Percentiles rank a stretch among this genome's conserved stretches.
phyloP scores from a whole-genome alignment of 2,888 invertebrate species.

The Pediacus dermestoides region DNA sequence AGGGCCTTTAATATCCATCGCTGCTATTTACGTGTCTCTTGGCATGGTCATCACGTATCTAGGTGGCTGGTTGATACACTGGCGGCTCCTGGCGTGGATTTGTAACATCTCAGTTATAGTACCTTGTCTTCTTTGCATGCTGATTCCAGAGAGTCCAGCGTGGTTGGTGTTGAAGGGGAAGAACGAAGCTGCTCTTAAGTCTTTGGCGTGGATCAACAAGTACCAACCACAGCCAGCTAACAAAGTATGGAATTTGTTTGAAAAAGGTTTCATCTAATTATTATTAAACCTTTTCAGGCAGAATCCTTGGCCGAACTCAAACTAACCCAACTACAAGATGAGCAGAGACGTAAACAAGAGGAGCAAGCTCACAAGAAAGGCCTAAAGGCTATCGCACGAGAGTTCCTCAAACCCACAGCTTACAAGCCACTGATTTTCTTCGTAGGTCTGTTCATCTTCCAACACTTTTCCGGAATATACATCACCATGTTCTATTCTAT shows the following conservation, averaged over 20 bases:
- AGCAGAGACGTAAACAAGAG: constrained; percentile 50
- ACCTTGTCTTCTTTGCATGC: constrained; percentile 52
- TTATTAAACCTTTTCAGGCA: constrained; percentile 34
- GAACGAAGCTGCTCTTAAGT: constrained; percentile 52
- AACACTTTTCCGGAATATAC: constrained; percentile 60
- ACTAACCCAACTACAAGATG: constrained; percentile 52
- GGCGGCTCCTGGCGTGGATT: constrained; percentile 57
- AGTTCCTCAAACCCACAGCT: constrained; percentile 55
- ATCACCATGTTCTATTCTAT: constrained; percentile 62
- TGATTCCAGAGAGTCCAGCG: constrained; percentile 58
- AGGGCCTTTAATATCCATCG: constrained; percentile 57
- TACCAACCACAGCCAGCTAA: constrained; percentile 46
- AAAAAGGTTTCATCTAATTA: neutral
- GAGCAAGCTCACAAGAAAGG: constrained; percentile 37
- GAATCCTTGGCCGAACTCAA: constrained; percentile 53
- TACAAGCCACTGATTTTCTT: constrained; percentile 58
- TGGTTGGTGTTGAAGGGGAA: constrained; percentile 57
- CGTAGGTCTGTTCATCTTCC: constrained; percentile 55
- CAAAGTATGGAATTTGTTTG: constrained; percentile 30
- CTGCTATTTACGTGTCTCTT: constrained; percentile 57
- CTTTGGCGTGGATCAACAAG: constrained; percentile 52
- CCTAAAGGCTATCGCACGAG: constrained; percentile 41
- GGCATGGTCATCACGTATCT: constrained; percentile 57
- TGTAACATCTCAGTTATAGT: constrained; percentile 53
- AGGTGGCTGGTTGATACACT: constrained; percentile 54